A percentile compares a stretch with the other conserved stretches of the same genome.
Evolutionary conservation across 2,797 vertebrate species (phyloP).

Genomic region (Danio albolineatus): DNA sequence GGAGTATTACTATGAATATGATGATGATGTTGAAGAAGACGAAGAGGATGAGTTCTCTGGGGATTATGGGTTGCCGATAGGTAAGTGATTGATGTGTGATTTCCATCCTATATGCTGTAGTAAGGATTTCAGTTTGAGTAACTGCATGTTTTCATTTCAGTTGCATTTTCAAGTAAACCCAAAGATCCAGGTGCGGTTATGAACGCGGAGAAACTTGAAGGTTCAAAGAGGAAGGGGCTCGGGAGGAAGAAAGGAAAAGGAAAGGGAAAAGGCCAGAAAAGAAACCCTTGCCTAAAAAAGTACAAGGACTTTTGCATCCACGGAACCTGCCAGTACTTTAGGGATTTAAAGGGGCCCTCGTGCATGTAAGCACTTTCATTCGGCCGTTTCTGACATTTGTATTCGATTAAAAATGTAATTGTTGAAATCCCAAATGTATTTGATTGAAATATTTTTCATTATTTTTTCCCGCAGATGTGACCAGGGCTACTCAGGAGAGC

Average conservation of each 20-base stretch:
- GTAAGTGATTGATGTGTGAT: conserved; percentile 60
- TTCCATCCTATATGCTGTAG: neutral
- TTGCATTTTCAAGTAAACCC: conserved; percentile 90
- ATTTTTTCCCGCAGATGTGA: conserved; percentile 81
- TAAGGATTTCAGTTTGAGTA: neutral
- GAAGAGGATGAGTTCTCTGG: conserved; percentile 75
- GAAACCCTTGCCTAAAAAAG: conserved; percentile 90
- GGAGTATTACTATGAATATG: conserved; percentile 62
- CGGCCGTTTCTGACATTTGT: neutral
- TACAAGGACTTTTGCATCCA: conserved; percentile 96
- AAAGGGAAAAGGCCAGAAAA: conserved; percentile 92
- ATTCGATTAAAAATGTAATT: neutral
- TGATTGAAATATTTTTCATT: neutral
- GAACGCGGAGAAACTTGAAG: conserved; percentile 72
- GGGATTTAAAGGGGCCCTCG: conserved; percentile 80
- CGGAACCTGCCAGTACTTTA: conserved; percentile 90
- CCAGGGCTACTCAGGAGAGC: conserved; percentile 85
- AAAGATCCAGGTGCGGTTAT: conserved; percentile 77
- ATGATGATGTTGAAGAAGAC: conserved; percentile 57
- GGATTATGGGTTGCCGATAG: conserved; percentile 71
- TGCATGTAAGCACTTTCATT: conserved; percentile 88
- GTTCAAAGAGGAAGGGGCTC: conserved; percentile 61
- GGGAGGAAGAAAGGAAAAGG: conserved; percentile 84
- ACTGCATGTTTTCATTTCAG: conserved; percentile 72
- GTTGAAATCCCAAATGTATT: neutral